Evolutionary conservation across 2,113 vertebrate species (phyloP), one percentile per base, ranked within the genome.

Genomic region (Hemiprocne comata): DNA sequence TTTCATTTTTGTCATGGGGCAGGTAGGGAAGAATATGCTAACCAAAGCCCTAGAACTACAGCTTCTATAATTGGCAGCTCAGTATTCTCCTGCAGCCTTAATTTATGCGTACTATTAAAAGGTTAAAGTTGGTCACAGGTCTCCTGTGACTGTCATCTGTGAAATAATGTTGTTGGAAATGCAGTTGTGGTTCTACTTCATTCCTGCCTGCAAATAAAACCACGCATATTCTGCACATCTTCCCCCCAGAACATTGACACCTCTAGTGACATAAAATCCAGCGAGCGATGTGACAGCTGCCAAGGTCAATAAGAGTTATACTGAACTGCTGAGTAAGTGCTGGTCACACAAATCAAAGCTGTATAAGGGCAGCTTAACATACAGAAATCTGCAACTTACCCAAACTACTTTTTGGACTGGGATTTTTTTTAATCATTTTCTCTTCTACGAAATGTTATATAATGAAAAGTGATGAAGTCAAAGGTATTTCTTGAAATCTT

Each of bases 221-320:
- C 85, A 46, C 75, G 15, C 60, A 82, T 95, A 81, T 87, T 90
- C 92, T 94, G 48, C 96, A 85, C 80, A 94, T 84, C 66, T 95
- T 93, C 76, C 72, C 78, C 75, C 86, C 95, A 69, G 92, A 97
- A 96, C 95, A 76, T 3, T 96, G 96, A 97, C 97, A 97, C 95
- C 93, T 93, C 95, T 38, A 91, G 96, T 53, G 25, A 96, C 94
- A 97, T 96, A 97, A 97, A 97, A 97, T 85, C 95, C 85, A 81
- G 95, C 93, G 42, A 94, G 94, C 90, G 50, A 94, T 94, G 93
- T 96, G 97, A 96, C 97, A 97, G 95, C 97, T 97, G 97, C 95
- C 96, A 97, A 97, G 97, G 97, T 97, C 97, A 97, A 96, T 97
- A 96, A 97, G 95, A 97, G 95, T 97, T 97, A 96, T 69, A 89